A percentile compares a stretch with the other conserved stretches of the same genome.
phyloP scores from a whole-genome alignment of 2,113 vertebrate species.

The cattle (Bos taurus) region ARS-UCD2.0 NC_037335.1:13914001-13914500 shows the following conservation, averaged over 20 bases:
- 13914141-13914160: neutral
- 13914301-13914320: neutral
- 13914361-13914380: too few species aligned
- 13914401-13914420: too few species aligned
- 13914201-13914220: neutral
- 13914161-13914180: neutral
- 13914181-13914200: neutral
- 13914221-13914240: neutral
- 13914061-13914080: neutral
- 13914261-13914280: neutral
- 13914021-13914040: neutral
- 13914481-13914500: too few species aligned
- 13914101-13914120: neutral
- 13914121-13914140: neutral
- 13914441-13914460: too few species aligned
- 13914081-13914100: neutral
- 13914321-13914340: too few species aligned
- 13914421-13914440: too few species aligned
- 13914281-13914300: neutral
- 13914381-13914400: too few species aligned
- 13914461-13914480: fast-evolving
- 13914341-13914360: too few species aligned
- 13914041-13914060: neutral
- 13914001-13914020: neutral
- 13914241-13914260: neutral